These are phyloP conservation scores for Morus bassanus DNA, from an alignment of 2,797 vertebrate genomes.

Conservation along the genomic window DNA sequence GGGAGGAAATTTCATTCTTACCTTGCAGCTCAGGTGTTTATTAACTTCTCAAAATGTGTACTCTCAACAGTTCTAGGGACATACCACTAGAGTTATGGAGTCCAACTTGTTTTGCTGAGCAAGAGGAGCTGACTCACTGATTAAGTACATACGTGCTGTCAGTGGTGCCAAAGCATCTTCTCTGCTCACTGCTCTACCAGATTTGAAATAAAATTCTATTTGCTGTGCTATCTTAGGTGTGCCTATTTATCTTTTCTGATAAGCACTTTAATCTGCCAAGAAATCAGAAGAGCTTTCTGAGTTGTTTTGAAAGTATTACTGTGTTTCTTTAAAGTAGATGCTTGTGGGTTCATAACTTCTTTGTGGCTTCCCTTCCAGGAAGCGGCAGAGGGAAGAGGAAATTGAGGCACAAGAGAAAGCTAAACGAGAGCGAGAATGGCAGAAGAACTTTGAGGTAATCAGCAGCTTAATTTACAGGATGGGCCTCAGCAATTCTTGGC, in stretches of 20 bases:
- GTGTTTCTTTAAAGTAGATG: neutral
- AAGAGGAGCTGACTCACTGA: neutral
- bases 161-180: neutral
- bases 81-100: neutral
- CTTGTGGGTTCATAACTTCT: neutral
- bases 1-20: neutral
- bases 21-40: neutral
- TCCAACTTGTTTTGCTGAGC: neutral
- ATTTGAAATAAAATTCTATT: neutral
- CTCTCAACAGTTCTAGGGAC: neutral
- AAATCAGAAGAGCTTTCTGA: neutral
- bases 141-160: neutral
- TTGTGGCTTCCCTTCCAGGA: slow-evolving; percentile 77
- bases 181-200: neutral
- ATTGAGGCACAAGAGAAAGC: slow-evolving; percentile 94
- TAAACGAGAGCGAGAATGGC: slow-evolving; percentile 96
- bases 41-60: neutral
- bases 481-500: neutral
- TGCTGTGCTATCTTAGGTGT: neutral
- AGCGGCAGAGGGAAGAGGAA: slow-evolving; percentile 96
- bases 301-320: neutral
- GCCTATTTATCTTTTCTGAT: neutral
- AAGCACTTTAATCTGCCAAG: neutral
- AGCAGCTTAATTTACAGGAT: neutral
- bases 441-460: slow-evolving; percentile 98